These are phyloP conservation scores for Helarctos malayanus DNA, from an alignment of 2,797 vertebrate genomes.

Conservation along the genomic window DNA sequence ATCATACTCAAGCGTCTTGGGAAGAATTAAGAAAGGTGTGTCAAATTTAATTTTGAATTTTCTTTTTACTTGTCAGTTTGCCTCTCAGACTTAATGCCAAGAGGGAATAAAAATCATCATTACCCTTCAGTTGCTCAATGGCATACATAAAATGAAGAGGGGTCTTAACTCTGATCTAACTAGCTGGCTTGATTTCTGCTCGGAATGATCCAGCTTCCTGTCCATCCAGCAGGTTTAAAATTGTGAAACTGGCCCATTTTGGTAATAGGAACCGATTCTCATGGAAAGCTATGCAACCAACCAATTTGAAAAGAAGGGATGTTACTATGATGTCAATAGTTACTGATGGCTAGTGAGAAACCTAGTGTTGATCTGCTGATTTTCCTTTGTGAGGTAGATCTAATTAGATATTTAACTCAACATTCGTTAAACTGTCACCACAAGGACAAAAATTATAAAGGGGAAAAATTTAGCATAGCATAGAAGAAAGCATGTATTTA, in stretches of 20 bases:
- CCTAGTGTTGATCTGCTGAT: not conserved
- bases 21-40: conserved; percentile 50
- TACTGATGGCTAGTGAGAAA: conserved; percentile 29
- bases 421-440: conserved; percentile 59
- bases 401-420: conserved; percentile 58
- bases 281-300: not conserved
- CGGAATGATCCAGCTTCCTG: not conserved
- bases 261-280: not conserved
- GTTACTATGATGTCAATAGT: not conserved
- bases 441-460: conserved; percentile 56
- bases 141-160: conserved; percentile 7
- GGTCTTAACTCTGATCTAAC: not conserved
- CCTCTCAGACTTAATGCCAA: conserved; percentile 56
- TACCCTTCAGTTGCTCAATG: not conserved
- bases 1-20: not conserved
- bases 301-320: not conserved
- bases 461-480: not conserved
- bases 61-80: conserved; percentile 74
- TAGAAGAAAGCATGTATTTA: conserved; percentile 19
- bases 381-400: conserved; percentile 59
- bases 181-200: conserved; percentile 36
- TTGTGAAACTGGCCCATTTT: not conserved
- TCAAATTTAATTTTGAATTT: conserved; percentile 64
- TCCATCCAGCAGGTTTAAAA: not conserved
- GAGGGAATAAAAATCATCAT: conserved; percentile 53